These are phyloP conservation scores for Mycalesis mineus DNA, from an alignment of 2,888 invertebrate species.

Conservation along the genomic window DNA sequence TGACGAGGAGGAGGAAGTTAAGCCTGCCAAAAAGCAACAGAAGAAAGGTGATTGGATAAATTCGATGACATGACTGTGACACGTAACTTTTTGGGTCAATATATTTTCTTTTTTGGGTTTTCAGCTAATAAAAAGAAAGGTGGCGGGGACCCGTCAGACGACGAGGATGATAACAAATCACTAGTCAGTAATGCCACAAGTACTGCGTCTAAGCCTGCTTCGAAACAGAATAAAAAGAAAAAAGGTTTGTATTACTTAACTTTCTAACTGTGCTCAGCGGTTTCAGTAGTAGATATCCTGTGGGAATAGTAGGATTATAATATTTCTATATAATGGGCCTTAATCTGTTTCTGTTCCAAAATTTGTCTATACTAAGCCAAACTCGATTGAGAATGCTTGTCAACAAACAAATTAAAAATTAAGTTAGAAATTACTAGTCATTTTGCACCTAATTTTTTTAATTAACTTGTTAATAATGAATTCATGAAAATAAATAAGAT, in stretches of 20 bases:
- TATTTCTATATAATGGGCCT: too few species aligned
- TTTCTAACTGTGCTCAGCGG: background rate
- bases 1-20: slow-evolving; percentile 64
- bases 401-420: too few species aligned
- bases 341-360: too few species aligned
- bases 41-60: slow-evolving; percentile 66
- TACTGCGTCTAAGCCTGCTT: slow-evolving; percentile 43
- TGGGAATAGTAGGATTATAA: background rate
- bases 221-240: slow-evolving; percentile 64
- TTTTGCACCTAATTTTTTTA: too few species aligned
- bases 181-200: slow-evolving; percentile 49
- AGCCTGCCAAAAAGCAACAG: slow-evolving; percentile 69
- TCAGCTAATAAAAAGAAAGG: slow-evolving; percentile 66
- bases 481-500: too few species aligned
- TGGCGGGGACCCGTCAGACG: slow-evolving; percentile 57
- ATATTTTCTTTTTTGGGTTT: slow-evolving; percentile 35
- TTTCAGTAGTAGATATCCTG: background rate
- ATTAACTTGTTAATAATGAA: too few species aligned
- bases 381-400: too few species aligned
- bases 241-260: slow-evolving; percentile 51
- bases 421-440: too few species aligned
- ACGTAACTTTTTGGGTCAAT: background rate
- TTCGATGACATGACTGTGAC: slow-evolving; percentile 5
- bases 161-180: slow-evolving; percentile 65
- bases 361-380: too few species aligned